A percentile compares a stretch with the other conserved stretches of the same genome.
Evolutionary conservation across 2,888 invertebrate species (phyloP).

Genomic region (Orthonychiurus folsomi): DNA sequence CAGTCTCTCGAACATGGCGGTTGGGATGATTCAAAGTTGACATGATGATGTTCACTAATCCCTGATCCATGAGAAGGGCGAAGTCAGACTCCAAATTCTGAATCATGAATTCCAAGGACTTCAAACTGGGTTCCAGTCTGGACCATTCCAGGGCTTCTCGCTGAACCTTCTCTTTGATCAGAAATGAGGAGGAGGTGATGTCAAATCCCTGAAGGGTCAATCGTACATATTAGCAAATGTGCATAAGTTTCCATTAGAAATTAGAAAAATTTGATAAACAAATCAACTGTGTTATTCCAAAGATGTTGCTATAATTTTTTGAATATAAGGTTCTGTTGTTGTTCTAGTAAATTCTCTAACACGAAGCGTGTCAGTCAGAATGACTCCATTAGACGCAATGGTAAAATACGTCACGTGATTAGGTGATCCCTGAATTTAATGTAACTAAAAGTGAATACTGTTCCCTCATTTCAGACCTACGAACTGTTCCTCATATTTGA

Average conservation of each 20-base stretch:
- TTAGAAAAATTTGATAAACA: too few species aligned
- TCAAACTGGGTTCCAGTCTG: slow-evolving; percentile 50
- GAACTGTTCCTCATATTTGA: background rate
- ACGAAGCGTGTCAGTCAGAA: too few species aligned
- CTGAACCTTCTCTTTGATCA: slow-evolving; percentile 5
- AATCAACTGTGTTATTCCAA: too few species aligned
- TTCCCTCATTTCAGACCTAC: background rate
- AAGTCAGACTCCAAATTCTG: slow-evolving; percentile 47
- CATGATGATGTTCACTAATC: slow-evolving; percentile 47
- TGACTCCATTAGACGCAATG: background rate
- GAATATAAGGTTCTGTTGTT: too few species aligned
- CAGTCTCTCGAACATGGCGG: slow-evolving; percentile 51
- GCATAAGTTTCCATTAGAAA: too few species aligned
- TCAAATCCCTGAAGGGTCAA: slow-evolving; percentile 6
- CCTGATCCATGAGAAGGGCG: slow-evolving; percentile 44
- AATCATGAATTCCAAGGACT: slow-evolving; percentile 48
- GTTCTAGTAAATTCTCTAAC: too few species aligned
- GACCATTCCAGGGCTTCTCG: slow-evolving; percentile 44
- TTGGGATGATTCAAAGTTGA: slow-evolving; percentile 47
- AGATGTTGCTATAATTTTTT: too few species aligned
- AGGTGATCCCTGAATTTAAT: too few species aligned
- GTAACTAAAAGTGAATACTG: too few species aligned
- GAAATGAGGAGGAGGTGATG: background rate
- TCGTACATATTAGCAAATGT: background rate
- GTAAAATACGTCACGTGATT: too few species aligned